Percentiles rank a stretch among this genome's conserved stretches.
phyloP scores from a whole-genome alignment of 2,888 invertebrate species.

The Ochropleura plecta region DNA sequence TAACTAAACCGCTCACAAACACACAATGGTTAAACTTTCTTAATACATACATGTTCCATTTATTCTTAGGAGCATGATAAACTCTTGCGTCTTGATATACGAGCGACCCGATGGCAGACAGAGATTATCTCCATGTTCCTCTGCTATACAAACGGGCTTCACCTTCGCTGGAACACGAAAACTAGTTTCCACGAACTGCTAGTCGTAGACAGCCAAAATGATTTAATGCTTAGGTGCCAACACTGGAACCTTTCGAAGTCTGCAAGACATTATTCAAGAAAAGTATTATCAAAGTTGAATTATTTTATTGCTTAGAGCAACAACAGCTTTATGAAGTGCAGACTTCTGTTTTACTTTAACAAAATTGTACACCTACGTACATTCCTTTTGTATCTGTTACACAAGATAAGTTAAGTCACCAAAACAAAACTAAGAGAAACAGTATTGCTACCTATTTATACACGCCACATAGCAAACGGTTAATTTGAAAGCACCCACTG shows the following conservation, averaged over 20 bases:
- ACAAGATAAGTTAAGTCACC: neutral
- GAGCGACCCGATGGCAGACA: slow-evolving; percentile 64
- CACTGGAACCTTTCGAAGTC: slow-evolving; percentile 62
- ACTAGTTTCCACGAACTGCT: slow-evolving; percentile 64
- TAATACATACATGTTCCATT: slow-evolving; percentile 35
- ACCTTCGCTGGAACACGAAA: slow-evolving; percentile 67
- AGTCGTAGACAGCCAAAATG: slow-evolving; percentile 66
- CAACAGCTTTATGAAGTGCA: slow-evolving; percentile 53
- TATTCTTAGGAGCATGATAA: slow-evolving; percentile 44
- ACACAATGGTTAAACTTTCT: slow-evolving; percentile 21
- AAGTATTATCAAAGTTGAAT: slow-evolving; percentile 69
- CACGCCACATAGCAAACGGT: neutral
- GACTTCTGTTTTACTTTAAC: slow-evolving; percentile 55
- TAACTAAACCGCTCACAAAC: slow-evolving; percentile 16
- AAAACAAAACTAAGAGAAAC: slow-evolving; percentile 8
- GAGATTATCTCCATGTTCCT: slow-evolving; percentile 67
- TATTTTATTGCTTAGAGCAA: slow-evolving; percentile 66
- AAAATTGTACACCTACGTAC: slow-evolving; percentile 1
- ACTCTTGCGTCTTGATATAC: slow-evolving; percentile 58
- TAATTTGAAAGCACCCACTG: slow-evolving; percentile 12
- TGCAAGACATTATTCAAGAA: slow-evolving; percentile 67
- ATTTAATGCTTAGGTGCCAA: slow-evolving; percentile 67
- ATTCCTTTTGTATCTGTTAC: neutral
- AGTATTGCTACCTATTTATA: neutral
- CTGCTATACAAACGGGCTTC: slow-evolving; percentile 64